Base-by-base conservation (phyloP, 1,140 invertebrate species). In the Drosophila ironensis region DNA sequence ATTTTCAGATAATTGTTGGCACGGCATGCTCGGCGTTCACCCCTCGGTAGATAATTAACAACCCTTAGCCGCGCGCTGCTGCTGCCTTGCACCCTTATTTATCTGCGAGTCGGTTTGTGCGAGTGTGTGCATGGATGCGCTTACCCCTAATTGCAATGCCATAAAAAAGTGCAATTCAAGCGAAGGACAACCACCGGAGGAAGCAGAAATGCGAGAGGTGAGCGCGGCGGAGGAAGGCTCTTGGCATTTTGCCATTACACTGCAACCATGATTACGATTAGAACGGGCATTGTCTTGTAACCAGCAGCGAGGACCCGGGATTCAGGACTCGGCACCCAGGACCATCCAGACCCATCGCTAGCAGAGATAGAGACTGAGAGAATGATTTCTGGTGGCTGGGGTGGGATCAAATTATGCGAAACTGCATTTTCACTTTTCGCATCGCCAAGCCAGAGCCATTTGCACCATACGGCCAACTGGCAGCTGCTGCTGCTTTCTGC, bases 111-210 rank as follows among this genome's bases (percentile, higher is more conserved):
- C 24, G 50, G 22, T 59, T 30, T 33, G 22, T 25, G 33, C 53
- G 40, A 40, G 16, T 22, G 61, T 68, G 48, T 40, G 48, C 47
- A 35, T 67, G 53, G 66, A 54, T 56, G 50, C 35, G 73, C 70
- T 81, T 87, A 80, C 82, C 82, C 87, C 87, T 88, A 87, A 88
- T 88, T 88, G 87, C 77, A 75, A 67, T 52, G 66, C 66, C 78
- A 88, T 88, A 88, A 88, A 88, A 86, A 88, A 87, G 48, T 88
- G 81, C 81, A 87, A 88, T 88, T 87, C 54, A 59, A 70, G 25
- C 71, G 87, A 88, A 88, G 87, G 87, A 88, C 87, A 86, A 72
- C 54, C 72, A 72, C 56, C 33, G 61, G 44, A 37, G 25, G 66
- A 46, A 40, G 35, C 37, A 47, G 56, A 69, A 46, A 37, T 28